Percentiles rank a stretch among this genome's conserved stretches.
Evolutionary conservation across 2,113 vertebrate genomes (phyloP).

Genomic region (Entelurus aequoreus): DNA sequence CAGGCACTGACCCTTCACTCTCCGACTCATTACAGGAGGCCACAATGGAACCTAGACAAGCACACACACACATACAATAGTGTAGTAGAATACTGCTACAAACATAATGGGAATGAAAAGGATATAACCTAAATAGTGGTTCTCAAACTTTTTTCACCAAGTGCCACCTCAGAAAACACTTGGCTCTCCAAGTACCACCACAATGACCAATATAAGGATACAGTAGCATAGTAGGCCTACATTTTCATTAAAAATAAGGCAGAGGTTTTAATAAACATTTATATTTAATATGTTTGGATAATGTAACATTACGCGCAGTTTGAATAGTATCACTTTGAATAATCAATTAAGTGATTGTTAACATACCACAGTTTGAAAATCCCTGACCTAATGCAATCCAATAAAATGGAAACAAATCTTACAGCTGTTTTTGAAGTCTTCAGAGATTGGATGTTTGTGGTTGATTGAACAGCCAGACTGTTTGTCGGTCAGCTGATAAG

Average conservation of each 20-base stretch:
- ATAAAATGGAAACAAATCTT: slow-evolving; percentile 34
- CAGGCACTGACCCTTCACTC: slow-evolving; percentile 84
- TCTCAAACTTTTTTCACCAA: too few relatives aligned
- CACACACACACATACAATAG: not conserved
- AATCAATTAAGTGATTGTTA: too few relatives aligned
- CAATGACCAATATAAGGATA: too few relatives aligned
- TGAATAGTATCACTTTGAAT: too few relatives aligned
- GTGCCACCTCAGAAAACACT: too few relatives aligned
- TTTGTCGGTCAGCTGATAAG: slow-evolving; percentile 32
- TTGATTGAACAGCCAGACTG: slow-evolving; percentile 55
- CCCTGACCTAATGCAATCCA: not conserved
- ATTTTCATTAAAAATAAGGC: too few relatives aligned
- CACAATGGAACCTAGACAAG: slow-evolving; percentile 41
- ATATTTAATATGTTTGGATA: too few relatives aligned
- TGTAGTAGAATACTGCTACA: not conserved
- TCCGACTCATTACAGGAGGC: slow-evolving; percentile 86
- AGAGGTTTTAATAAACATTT: too few relatives aligned
- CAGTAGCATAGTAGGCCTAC: too few relatives aligned
- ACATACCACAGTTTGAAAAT: too few relatives aligned
- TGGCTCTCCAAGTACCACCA: too few relatives aligned
- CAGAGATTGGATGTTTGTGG: slow-evolving; percentile 68
- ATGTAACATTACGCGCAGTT: too few relatives aligned
- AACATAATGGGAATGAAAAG: slow-evolving; percentile 1
- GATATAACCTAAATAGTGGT: not conserved
- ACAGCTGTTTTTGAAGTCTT: slow-evolving; percentile 66